Base-by-base conservation (phyloP, 2,888 invertebrate genomes). In the Rotaria magnacalcarata region DNA sequence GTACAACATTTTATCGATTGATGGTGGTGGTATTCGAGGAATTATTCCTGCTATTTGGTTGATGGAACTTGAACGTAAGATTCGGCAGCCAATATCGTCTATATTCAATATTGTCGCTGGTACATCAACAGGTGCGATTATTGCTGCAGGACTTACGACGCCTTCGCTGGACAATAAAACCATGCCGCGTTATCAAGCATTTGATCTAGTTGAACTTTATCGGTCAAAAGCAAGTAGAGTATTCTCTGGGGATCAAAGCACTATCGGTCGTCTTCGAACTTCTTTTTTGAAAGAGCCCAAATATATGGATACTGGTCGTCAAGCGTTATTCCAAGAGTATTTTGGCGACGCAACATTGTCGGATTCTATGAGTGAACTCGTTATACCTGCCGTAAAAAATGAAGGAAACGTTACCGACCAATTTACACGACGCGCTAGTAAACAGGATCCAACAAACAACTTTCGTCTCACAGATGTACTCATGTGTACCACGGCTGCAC, bases 1-100 rank as follows among this genome's bases (percentile, higher is more conserved):
- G 8, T 85, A 43, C 43, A 85, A 47, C 16, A 85, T 85, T 11
- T 34, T 85, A 27, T 85, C 85, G 2, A 85, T 85, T 60, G 85
- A 84, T 41, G 84, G 84, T 56, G 84, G 58, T 27, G 84, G 84
- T 34, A 54, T 84, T 27, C 84, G 84, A 34, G 84, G 84, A 27
- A 56, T 84, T 34, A 84, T 84, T 34, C 84, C 84, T 14, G 84
- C 84, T 27, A 56, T 84, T 34, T 54, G 54, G 58, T n/a, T 84
- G 34, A 43, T 52, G 24, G 84, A 84, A 56, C 52, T 84, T 34
- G 56, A 84, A 54, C 14, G n/a, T 34, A 52, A 58, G 54, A 54
- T 47, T 7, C 27, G 34, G 21, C 58, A 19, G 6, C 84, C 84
- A 5, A 54, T 84, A 19, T 54, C 58, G 16, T 47, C 41, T n/a